Conservation (phyloP, 2,888 invertebrate genomes). For the Acrobasis consociella region DNA sequence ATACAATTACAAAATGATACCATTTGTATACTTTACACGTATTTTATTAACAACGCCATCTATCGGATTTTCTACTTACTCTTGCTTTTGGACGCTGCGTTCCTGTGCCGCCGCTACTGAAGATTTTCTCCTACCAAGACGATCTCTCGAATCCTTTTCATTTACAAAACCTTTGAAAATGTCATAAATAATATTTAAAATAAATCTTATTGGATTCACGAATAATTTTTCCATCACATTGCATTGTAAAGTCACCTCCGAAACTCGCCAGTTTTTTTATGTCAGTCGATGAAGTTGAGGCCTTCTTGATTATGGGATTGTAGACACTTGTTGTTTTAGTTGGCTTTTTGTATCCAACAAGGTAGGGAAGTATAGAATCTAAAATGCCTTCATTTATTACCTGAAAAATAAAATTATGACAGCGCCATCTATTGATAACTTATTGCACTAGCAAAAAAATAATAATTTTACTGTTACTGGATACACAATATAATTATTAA, state of each 20-base stretch:
- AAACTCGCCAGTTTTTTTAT: constrained; percentile 79
- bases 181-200: constrained; percentile 17
- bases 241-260: constrained; percentile 55
- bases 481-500: constrained; percentile 17
- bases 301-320: constrained; percentile 81
- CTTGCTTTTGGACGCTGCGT: constrained; percentile 67
- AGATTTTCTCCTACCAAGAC: constrained; percentile 75
- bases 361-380: constrained; percentile 91
- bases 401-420: constrained; percentile 66
- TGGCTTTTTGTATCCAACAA: constrained; percentile 83
- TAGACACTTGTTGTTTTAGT: constrained; percentile 78
- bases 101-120: constrained; percentile 68
- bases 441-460: background rate
- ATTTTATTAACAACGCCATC: constrained; percentile 28
- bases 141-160: constrained; percentile 74
- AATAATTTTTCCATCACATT: constrained; percentile 5
- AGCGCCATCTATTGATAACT: constrained; percentile 52
- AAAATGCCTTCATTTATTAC: constrained; percentile 91
- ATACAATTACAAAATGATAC: no score
- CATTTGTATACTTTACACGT: background rate
- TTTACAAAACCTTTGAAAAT: constrained; percentile 62
- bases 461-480: background rate
- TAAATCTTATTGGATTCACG: constrained; percentile 16
- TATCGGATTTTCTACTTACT: constrained; percentile 60
- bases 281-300: constrained; percentile 56